Conservation (phyloP, 2,113 vertebrate genomes). For the Catharus fuscescens region DNA sequence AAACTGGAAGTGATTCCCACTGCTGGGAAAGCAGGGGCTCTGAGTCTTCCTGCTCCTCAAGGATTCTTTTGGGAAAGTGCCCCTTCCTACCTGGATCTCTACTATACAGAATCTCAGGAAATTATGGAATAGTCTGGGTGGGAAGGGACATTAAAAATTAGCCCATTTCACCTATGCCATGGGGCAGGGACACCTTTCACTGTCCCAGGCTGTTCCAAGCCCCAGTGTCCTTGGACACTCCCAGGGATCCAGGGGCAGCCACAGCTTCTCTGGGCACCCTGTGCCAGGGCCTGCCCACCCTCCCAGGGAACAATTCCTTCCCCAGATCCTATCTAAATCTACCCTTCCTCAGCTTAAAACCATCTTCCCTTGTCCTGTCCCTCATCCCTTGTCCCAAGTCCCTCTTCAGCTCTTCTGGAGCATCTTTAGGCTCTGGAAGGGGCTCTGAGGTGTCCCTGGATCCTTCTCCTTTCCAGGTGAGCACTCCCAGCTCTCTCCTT, state of each 20-base stretch:
- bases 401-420: neutral
- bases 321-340: neutral
- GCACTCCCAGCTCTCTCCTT: neutral
- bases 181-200: neutral
- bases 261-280: neutral
- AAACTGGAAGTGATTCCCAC: neutral
- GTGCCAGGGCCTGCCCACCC: neutral
- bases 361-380: neutral
- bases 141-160: neutral
- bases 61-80: neutral
- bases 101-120: neutral
- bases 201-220: accelerated
- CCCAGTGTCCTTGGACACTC: neutral
- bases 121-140: neutral
- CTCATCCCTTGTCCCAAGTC: neutral
- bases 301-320: accelerated
- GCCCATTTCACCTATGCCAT: too few species aligned
- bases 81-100: neutral
- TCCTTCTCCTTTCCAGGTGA: neutral
- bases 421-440: neutral
- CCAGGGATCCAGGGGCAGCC: neutral
- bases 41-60: neutral
- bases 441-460: neutral
- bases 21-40: accelerated
- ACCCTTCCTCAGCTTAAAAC: neutral